A percentile compares a stretch with the other conserved stretches of the same genome.
Conservation (phyloP, 1,140 invertebrate species). For the Drosophila watanabei region DNA sequence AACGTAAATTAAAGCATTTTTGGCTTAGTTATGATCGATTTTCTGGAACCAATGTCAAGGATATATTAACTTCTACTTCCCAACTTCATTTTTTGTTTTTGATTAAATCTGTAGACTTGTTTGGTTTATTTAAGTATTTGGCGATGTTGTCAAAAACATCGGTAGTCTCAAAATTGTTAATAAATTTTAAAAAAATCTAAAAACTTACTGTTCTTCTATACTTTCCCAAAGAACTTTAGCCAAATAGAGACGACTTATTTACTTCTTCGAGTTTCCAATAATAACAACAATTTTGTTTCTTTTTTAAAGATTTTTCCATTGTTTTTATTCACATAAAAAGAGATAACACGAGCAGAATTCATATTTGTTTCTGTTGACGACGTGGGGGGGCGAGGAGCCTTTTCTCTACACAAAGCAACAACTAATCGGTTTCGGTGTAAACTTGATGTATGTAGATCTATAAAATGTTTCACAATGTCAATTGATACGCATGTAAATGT, state of each 20-base stretch:
- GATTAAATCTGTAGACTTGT: too few relatives aligned
- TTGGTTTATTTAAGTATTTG: too few relatives aligned
- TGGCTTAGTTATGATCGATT: too few relatives aligned
- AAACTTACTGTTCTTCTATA: too few relatives aligned
- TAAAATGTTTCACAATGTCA: slow-evolving; percentile 17
- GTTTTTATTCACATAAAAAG: slow-evolving; percentile 57
- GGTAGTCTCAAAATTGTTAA: too few relatives aligned
- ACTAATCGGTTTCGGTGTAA: not conserved
- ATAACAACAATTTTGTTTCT: not conserved
- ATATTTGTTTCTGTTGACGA: slow-evolving; percentile 19
- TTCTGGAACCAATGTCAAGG: too few relatives aligned
- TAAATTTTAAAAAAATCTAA: too few relatives aligned
- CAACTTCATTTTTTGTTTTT: too few relatives aligned
- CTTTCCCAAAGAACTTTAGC: too few relatives aligned
- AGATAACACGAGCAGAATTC: slow-evolving; percentile 52
- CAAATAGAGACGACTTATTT: not conserved
- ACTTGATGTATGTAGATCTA: slow-evolving; percentile 1
- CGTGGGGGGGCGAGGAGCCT: not conserved
- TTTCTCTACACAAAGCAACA: slow-evolving; percentile 3
- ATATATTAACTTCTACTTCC: too few relatives aligned
- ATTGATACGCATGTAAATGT: slow-evolving; percentile 20
- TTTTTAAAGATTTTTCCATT: slow-evolving; percentile 26
- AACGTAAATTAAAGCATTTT: too few relatives aligned
- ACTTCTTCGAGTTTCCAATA: not conserved
- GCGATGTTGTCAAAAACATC: too few relatives aligned